Base-by-base conservation (phyloP, 2,113 vertebrate species). In the Bagarius yarrelli region DNA sequence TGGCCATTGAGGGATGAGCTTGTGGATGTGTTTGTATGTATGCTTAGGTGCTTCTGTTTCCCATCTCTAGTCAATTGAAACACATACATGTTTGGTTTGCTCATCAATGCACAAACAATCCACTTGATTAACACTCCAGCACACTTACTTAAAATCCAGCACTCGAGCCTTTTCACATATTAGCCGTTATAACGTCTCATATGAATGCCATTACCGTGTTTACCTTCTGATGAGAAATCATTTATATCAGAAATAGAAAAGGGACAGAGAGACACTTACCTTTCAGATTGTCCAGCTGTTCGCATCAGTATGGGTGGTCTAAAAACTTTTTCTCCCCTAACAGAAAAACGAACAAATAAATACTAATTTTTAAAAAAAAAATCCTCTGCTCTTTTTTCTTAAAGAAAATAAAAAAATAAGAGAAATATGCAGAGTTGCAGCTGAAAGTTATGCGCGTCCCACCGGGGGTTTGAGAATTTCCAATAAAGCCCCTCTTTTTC, bases 401-500 rank as follows among this genome's bases (percentile, higher is more conserved):
- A 85, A 83, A 90, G 78, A 88, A 88, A 85, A 79, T 80, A 0
- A 70, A 23, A 15, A 1, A 76, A 40, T 12, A 60, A 18, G 85
- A 85, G 78, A 82, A 23, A 57, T 32, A 32, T 36, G 32, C 60
- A n/a, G 89, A 84, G 86, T 70, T 83, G 86, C 83, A 82, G 87
- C 84, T 78, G 86, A 82, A 86, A 87, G 83, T 82, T 64, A 84
- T 66, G 80, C 52, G 76, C 79, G 85, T 89, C 87, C 88, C 89
- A 80, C 83, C 85, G 86, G 88, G 86, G 88, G 83, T 87, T 88
- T 81, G 85, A 87, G 87, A 87, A 89, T 90, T 91, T 88, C 92
- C 91, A 92, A 90, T 91, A 89, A 91, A 90, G 88, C 88, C 77
- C 85, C 60, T 85, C 72, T 88, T 89, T 88, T 87, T 88, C 86